These are phyloP conservation scores for Peromyscus maniculatus DNA, from an alignment of 2,113 vertebrate species.

Conservation along the genomic window DNA sequence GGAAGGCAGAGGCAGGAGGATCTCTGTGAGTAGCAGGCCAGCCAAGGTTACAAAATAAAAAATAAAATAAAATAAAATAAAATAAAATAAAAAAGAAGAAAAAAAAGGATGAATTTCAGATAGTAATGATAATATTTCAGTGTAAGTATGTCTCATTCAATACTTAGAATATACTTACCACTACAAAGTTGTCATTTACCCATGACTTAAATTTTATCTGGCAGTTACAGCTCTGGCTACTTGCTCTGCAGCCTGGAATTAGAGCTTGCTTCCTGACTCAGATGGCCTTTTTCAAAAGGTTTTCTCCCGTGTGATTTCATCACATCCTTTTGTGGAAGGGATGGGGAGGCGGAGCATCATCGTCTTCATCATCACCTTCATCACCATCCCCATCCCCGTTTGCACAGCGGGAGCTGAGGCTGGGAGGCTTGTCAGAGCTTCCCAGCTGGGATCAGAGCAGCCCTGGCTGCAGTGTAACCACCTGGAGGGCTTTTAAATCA, in stretches of 20 bases:
- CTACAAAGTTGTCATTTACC: not conserved
- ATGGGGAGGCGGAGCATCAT: not conserved
- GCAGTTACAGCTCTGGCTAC: not conserved
- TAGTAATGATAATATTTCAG: slow-evolving; percentile 38
- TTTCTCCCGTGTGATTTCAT: not conserved
- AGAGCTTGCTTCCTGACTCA: not conserved
- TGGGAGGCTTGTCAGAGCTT: slow-evolving; percentile 5
- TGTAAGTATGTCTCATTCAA: not conserved
- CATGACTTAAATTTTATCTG: slow-evolving; percentile 29
- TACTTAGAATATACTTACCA: slow-evolving; percentile 23
- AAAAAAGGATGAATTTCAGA: not conserved
- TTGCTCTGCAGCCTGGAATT: not conserved
- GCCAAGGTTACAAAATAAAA: not conserved
- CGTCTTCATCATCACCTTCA: not conserved
- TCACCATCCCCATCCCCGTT: not conserved
- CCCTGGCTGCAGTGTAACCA: slow-evolving; percentile 7
- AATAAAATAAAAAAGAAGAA: too few relatives aligned
- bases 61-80: not conserved
- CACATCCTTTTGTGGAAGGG: not conserved
- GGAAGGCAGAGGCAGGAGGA: not conserved
- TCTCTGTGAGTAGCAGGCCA: not conserved
- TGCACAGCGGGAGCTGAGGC: not conserved
- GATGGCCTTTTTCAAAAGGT: not conserved
- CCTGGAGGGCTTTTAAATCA: slow-evolving; percentile 62
- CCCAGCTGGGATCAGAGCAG: slow-evolving; percentile 56